Percentiles rank a stretch among this genome's conserved stretches.
Conservation (phyloP, 1,140 invertebrate genomes). For the Trissolcus basalis region DNA sequence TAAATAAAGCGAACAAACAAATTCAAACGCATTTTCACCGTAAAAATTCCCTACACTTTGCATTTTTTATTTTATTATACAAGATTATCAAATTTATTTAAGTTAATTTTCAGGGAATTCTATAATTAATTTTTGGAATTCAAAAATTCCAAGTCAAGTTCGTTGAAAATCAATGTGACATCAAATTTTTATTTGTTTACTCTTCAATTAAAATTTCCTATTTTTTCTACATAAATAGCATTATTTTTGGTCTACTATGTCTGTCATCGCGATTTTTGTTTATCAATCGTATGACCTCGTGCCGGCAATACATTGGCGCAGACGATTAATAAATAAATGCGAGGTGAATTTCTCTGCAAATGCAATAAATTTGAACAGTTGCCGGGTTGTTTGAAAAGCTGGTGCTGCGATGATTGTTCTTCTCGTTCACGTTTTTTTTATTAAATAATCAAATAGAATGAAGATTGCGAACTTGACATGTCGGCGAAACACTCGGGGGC, state of each 20-base stretch:
- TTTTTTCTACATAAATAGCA: no score
- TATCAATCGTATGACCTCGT: constrained; percentile 52
- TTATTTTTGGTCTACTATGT: constrained; percentile 60
- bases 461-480: constrained; percentile 40
- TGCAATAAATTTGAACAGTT: constrained; percentile 64
- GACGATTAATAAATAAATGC: constrained; percentile 66
- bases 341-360: constrained; percentile 57
- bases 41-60: no score
- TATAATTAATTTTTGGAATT: no score
- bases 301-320: constrained; percentile 57
- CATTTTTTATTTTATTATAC: no score
- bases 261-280: constrained; percentile 56
- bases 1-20: not conserved
- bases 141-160: no score
- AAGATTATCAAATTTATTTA: no score
- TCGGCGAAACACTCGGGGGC: no score
- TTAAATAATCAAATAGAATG: constrained; percentile 48
- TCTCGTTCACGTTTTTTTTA: constrained; percentile 34
- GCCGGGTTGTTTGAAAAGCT: constrained; percentile 61
- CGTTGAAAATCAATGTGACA: no score
- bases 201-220: no score
- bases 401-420: constrained; percentile 49
- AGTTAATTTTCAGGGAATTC: no score
- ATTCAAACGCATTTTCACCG: no score
- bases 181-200: no score